Conservation (phyloP, 1,140 invertebrate species). For the Elymnias hypermnestra region DNA sequence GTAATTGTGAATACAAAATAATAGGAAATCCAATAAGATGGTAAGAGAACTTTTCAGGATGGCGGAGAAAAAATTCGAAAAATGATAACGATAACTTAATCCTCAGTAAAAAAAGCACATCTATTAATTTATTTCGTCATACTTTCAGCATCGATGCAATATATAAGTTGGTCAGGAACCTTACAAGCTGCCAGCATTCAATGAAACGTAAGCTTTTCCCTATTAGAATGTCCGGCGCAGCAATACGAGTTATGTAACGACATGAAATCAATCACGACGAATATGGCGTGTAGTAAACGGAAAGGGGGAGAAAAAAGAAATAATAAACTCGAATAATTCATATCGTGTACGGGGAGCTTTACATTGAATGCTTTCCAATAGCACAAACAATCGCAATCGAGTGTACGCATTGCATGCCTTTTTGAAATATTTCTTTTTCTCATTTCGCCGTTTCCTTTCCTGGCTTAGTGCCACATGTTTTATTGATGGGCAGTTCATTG, state of each 20-base stretch:
- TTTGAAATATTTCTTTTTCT: slow-evolving; percentile 74
- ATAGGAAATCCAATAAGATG: too few species aligned
- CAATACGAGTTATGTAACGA: slow-evolving; percentile 51
- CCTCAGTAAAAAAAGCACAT: too few species aligned
- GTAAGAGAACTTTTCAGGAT: too few species aligned
- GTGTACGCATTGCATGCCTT: slow-evolving; percentile 61
- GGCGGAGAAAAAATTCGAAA: too few species aligned
- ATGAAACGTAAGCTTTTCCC: slow-evolving; percentile 20
- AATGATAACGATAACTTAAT: too few species aligned
- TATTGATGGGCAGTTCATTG: slow-evolving; percentile 75
- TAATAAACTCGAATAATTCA: slow-evolving; percentile 55
- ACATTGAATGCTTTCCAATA: slow-evolving; percentile 68
- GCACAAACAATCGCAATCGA: slow-evolving; percentile 67
- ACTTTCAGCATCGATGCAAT: too few species aligned
- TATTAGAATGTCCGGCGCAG: slow-evolving; percentile 36
- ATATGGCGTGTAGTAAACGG: slow-evolving; percentile 30
- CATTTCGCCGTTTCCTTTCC: slow-evolving; percentile 71
- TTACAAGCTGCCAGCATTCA: slow-evolving; percentile 7
- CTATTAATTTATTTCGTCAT: too few species aligned
- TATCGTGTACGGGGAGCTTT: slow-evolving; percentile 47
- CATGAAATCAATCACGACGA: slow-evolving; percentile 48
- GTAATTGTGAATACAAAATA: too few species aligned
- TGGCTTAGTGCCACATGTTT: slow-evolving; percentile 72
- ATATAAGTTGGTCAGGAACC: slow-evolving; percentile 34
- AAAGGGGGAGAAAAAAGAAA: slow-evolving; percentile 47